phyloP scores from a whole-genome alignment of 2,888 invertebrate genomes.

The Agonopterix alstromeriana region DNA sequence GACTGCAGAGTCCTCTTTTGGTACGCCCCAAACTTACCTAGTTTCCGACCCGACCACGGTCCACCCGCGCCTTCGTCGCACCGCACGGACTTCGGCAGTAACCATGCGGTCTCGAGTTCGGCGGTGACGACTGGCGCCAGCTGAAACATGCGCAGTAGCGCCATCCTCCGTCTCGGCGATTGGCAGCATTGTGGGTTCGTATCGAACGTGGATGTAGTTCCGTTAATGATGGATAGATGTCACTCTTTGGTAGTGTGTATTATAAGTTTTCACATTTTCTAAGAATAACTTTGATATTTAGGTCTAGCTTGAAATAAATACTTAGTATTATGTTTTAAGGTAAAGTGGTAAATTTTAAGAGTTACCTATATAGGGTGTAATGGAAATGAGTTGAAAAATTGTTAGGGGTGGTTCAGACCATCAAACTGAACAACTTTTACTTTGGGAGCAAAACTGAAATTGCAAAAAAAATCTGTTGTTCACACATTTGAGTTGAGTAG shows the following conservation, averaged over 20 bases:
- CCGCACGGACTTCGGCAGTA: conserved; percentile 64
- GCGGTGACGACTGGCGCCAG: conserved; percentile 47
- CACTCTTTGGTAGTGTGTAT: conserved; percentile 15
- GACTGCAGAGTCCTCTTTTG: conserved; percentile 45
- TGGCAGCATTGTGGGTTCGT: conserved; percentile 44
- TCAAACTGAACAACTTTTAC: too few species aligned
- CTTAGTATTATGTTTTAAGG: too few species aligned
- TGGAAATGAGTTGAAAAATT: too few species aligned
- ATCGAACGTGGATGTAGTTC: conserved; percentile 11
- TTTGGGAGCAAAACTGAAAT: too few species aligned
- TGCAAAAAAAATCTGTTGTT: too few species aligned
- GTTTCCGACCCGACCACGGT: conserved; percentile 86
- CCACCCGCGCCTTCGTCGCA: conserved; percentile 82
- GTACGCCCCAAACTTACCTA: conserved; percentile 68
- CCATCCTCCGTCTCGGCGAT: conserved; percentile 63
- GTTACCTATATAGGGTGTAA: too few species aligned
- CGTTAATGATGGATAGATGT: conserved; percentile 26
- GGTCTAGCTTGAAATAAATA: too few species aligned
- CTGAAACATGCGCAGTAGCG: conserved; percentile 42
- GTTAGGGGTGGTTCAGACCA: too few species aligned
- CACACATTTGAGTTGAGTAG: too few species aligned
- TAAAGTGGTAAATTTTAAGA: too few species aligned
- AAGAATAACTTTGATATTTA: background rate
- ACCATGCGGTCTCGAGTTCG: conserved; percentile 60
- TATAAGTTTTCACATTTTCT: background rate